phyloP scores from a whole-genome alignment of 1,140 invertebrate species.

The Caenorhabditis latens region DNA sequence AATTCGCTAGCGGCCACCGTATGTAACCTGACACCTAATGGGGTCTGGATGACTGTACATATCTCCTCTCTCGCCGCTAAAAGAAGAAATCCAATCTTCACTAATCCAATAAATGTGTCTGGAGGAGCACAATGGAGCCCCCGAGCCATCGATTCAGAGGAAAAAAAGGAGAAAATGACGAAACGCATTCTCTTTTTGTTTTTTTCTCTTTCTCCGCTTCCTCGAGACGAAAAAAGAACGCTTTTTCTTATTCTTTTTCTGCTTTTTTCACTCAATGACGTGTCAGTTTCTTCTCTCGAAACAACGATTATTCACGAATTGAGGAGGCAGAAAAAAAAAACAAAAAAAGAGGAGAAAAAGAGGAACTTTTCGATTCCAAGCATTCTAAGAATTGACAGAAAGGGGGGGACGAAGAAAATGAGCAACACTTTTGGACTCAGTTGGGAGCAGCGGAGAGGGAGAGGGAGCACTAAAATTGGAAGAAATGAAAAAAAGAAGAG shows the following conservation, averaged over 20 bases:
- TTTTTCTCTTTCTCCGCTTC: not conserved
- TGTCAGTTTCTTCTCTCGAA: not conserved
- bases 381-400: not conserved
- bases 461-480: too few species aligned
- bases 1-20: too few species aligned
- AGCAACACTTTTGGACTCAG: not conserved
- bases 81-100: not conserved
- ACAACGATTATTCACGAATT: constrained; percentile 6
- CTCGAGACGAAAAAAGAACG: not conserved
- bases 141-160: constrained; percentile 5
- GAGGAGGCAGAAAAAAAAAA: not conserved
- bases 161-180: not conserved
- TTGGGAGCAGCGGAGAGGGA: not conserved
- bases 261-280: not conserved
- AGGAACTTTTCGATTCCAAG: not conserved
- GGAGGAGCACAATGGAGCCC: not conserved
- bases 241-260: not conserved
- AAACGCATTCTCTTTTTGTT: constrained; percentile 16
- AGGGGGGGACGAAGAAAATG: not conserved
- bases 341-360: not conserved
- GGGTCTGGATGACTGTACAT: too few species aligned
- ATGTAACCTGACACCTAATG: too few species aligned
- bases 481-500: not conserved
- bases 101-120: constrained; percentile 1
- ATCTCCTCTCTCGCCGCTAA: too few species aligned